Evolutionary conservation across 2,797 vertebrate species (phyloP), one percentile per base, ranked within the genome.

Genomic region (Myoxocephalus aenaeus): DNA sequence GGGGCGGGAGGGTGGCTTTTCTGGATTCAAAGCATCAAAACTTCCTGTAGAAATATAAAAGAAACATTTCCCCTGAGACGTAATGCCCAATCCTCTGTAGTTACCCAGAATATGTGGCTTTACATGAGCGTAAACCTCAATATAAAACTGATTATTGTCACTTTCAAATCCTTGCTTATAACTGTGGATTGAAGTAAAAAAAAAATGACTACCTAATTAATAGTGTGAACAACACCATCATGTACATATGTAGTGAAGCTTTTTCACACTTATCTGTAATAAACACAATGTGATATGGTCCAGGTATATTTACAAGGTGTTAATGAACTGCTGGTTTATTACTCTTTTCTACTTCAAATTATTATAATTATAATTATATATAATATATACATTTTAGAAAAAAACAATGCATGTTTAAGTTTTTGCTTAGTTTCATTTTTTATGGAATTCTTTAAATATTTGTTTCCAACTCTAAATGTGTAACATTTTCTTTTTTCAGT

Each of bases 261-360:
- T 84, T 87, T 89, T 92, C 89, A 93, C 89, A 89, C 90, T 81
- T 82, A 50, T 88, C 81, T 83, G 82, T 89, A 93, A 92, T 93
- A 89, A 93, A 87, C 83, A 78, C 82, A 80, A 86, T 67, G 85
- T 90, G 89, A 86, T 87, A 85, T 86, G 82, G 85, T 92, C 73
- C 87, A 92, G 87, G 91, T 93, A 94, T 86, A 81, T 91, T 89
- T 85, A 81, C 92, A 93, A 94, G 86, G 91, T 95, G 94, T 92
- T 95, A 94, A 95, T 94, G 89, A 94, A 91, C 84, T 86, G 87
- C 81, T 85, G 58, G 83, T 88, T 77, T 88, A 86, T 77, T 88
- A 67, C 64, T 65, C 17, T 69, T 66, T 85, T 91, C 65, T 74
- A 73, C 81, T 90, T 90, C 50, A 90, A 84, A 89, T 87, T 3